Evolutionary conservation across 2,888 invertebrate genomes (phyloP), one percentile per base, ranked within the genome.

Genomic region (Pseudoips prasinana): DNA sequence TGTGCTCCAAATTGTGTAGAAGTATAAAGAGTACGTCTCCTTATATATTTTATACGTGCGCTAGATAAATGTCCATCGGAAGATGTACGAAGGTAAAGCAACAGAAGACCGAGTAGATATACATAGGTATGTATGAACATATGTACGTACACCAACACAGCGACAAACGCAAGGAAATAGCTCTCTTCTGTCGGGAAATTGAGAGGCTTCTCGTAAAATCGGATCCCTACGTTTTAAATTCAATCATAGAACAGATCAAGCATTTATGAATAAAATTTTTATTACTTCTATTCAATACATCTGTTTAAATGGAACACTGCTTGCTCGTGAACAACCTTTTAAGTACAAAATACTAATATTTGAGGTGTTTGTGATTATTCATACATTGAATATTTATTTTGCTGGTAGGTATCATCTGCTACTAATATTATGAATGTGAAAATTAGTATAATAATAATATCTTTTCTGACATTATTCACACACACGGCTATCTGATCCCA

Each of bases 161-260:
- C 64, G 73, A 70, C 80, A 79, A 80, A 78, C 77, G 67, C 58
- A 56, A 79, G 82, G 83, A 85, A 84, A 85, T 85, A 80, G 79
- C 73, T 64, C 60, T 57, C 66, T 64, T 60, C 64, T 64, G 56
- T 46, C 64, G 71, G 84, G 79, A 83, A 83, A 84, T 82, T 76
- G 80, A 82, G 77, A 73, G 56, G 72, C 64, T 72, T n/a, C 64
- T 75, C 64, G 61, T 69, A 71, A 73, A 78, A 73, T 70, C 64
- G 64, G 73, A 66, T 66, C 58, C 46, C 52, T 46, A 51, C 46
- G 52, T 48, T 53, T 51, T 59, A 63, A 51, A 65, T 58, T 58
- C 53, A 62, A 60, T 58, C 60, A 57, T 47, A 48, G 43, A 46
- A 46, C 43, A 49, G 46, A 58, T 61, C 53, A 58, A 55, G 53